phyloP scores from a whole-genome alignment of 2,797 vertebrate species.

The Glossophaga mutica region DNA sequence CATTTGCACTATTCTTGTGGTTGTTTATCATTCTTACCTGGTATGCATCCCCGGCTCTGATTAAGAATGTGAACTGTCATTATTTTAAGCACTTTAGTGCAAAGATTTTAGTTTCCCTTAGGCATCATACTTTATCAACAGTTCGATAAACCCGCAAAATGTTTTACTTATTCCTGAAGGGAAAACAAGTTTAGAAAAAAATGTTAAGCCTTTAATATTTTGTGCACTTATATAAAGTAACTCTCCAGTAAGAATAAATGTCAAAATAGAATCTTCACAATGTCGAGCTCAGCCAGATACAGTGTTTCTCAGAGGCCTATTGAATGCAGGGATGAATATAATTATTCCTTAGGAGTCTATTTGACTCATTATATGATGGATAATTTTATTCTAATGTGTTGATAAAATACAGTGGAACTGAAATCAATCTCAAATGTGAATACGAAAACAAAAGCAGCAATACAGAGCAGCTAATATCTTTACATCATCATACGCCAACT shows the following conservation, averaged over 20 bases:
- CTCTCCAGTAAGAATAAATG: conserved; percentile 40
- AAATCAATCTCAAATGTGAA: neutral
- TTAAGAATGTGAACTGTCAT: conserved; percentile 41
- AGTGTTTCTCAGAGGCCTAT: neutral
- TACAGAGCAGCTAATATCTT: neutral
- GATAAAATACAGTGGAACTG: neutral
- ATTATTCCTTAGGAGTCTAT: neutral
- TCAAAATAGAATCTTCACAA: conserved; percentile 7
- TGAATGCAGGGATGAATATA: neutral
- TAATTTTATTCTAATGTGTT: conserved; percentile 11
- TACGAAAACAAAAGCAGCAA: neutral
- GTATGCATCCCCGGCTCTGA: neutral
- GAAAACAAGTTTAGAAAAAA: conserved; percentile 66
- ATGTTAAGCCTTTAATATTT: conserved; percentile 58
- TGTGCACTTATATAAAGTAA: conserved; percentile 26
- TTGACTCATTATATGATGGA: neutral
- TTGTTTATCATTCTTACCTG: conserved; percentile 44
- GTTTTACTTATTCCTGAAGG: conserved; percentile 68
- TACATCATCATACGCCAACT: neutral
- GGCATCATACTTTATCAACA: conserved; percentile 49
- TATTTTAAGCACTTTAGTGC: conserved; percentile 62
- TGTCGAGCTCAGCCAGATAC: neutral
- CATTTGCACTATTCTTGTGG: neutral
- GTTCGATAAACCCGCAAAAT: conserved; percentile 62
- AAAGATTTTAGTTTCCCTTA: conserved; percentile 53